Base-by-base conservation (phyloP, 2,797 vertebrate species). In the Strix occidentalis region DNA sequence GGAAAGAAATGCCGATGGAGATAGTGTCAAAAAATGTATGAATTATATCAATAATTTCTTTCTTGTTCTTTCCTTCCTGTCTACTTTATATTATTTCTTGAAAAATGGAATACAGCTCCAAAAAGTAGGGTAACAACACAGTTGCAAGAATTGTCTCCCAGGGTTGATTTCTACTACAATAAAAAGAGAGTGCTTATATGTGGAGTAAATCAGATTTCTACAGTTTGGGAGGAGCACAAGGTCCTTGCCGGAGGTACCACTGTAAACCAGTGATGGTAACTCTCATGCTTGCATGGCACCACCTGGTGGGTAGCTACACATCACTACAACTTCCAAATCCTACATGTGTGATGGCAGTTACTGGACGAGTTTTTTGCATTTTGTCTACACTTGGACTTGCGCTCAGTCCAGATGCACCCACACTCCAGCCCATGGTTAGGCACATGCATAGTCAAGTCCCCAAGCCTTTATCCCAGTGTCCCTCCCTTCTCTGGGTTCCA, bases 391-490 rank as follows among this genome's bases (percentile, higher is more conserved):
- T 0, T 54, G 19, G 39, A 37, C 17, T 79, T 76, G 51, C 2
- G 3, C 0, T 74, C 2, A 76, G 43, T 21, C 45, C 60, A 58
- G 39, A 23, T 3, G 23, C 24, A 43, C 16, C 10, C 9, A 4
- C 15, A 12, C 1, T 4, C 6, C 29, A 23, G 26, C 9, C 43
- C 43, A 8, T 7, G 15, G 28, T 19, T 13, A 25, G 25, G 31
- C 26, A 33, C 33, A 54, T 35, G 12, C 0, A 0, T 13, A 79
- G 13, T 17, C 4, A 1, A 23, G 16, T 48, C n/a, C 19, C 28
- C 28, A 45, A 3, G 13, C 8, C 15, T 91, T 68, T 64, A 26
- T 63, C 13, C 16, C 14, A 19, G 20, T 2, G 7, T 33, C 13
- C 8, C 0, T 39, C 41, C n/a, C 2, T 76, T 87, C 19, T 31